phyloP scores from a whole-genome alignment of 30 jellyfish, hydroid and myxozoan species.

The Cassiopea xamachana region DNA sequence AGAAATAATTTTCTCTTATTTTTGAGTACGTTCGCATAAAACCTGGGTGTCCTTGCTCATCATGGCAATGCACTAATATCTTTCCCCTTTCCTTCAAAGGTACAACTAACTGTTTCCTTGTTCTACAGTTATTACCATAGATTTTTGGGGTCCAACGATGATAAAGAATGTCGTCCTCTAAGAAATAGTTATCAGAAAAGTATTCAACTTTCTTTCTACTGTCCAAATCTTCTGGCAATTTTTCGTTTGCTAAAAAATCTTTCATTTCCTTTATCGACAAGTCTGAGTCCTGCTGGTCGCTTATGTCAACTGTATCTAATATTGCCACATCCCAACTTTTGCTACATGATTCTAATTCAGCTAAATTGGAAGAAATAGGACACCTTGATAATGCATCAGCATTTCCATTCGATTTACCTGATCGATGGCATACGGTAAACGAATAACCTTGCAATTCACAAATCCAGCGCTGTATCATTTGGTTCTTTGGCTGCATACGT shows the following conservation, averaged over 20 bases:
- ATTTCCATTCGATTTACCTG: conserved; percentile 42
- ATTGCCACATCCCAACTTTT: conserved; percentile 4
- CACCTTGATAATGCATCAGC: conserved; percentile 55
- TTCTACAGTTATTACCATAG: conserved; percentile 9
- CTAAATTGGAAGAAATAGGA: conserved; percentile 4
- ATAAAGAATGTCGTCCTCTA: conserved; percentile 37
- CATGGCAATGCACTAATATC: conserved; percentile 26
- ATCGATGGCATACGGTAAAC: conserved; percentile 23
- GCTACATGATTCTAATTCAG: background rate
- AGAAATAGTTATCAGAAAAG: background rate
- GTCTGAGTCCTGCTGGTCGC: conserved; percentile 22
- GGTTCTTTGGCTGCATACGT: conserved; percentile 13
- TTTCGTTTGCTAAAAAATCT: conserved; percentile 16
- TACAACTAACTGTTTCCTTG: conserved; percentile 45
- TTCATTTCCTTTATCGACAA: conserved; percentile 6
- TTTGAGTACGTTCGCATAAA: conserved; percentile 15
- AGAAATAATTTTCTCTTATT: conserved; percentile 33
- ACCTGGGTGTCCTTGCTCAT: conserved; percentile 35
- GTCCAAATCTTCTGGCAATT: background rate
- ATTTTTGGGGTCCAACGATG: conserved; percentile 31
- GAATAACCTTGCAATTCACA: conserved; percentile 15
- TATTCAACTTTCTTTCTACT: background rate
- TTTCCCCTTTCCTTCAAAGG: conserved; percentile 37
- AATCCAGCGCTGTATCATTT: conserved; percentile 29
- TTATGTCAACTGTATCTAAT: conserved; percentile 10